Percentiles rank a stretch among this genome's conserved stretches.
These are phyloP conservation scores for Diarsia rubi DNA, from an alignment of 2,888 invertebrate genomes.

Conservation along the genomic window DNA sequence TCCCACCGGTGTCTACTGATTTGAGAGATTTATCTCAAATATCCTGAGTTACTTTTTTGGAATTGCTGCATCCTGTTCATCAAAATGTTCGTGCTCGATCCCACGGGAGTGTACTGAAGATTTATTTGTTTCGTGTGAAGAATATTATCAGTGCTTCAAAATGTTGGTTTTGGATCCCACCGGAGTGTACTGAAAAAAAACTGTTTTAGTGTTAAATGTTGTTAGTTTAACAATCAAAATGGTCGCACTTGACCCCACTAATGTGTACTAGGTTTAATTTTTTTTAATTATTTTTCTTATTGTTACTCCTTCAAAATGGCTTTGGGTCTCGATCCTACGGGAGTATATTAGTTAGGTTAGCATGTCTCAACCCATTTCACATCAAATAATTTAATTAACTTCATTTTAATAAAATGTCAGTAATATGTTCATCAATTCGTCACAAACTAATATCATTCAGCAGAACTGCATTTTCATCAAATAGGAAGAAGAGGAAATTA, in stretches of 20 bases:
- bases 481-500: constrained; percentile 85
- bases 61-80: constrained; percentile 54
- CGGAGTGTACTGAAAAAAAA: constrained; percentile 76
- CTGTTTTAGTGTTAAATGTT: constrained; percentile 74
- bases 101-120: constrained; percentile 87
- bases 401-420: constrained; percentile 68
- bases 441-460: constrained; percentile 85
- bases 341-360: constrained; percentile 76
- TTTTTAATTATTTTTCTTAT: constrained; percentile 63
- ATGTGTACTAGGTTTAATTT: constrained; percentile 78
- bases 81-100: constrained; percentile 86
- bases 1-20: constrained; percentile 84
- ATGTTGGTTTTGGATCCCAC: constrained; percentile 80
- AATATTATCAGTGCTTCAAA: constrained; percentile 73
- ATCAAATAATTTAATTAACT: constrained; percentile 57
- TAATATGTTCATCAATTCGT: constrained; percentile 78
- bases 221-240: constrained; percentile 65
- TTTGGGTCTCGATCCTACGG: constrained; percentile 82
- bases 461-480: constrained; percentile 84
- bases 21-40: constrained; percentile 55
- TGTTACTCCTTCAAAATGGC: constrained; percentile 76
- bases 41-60: constrained; percentile 45
- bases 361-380: constrained; percentile 49
- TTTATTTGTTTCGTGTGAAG: constrained; percentile 66
- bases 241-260: constrained; percentile 78